Conservation (phyloP, 2,113 vertebrate species). For the Ariopsis seemanni region DNA sequence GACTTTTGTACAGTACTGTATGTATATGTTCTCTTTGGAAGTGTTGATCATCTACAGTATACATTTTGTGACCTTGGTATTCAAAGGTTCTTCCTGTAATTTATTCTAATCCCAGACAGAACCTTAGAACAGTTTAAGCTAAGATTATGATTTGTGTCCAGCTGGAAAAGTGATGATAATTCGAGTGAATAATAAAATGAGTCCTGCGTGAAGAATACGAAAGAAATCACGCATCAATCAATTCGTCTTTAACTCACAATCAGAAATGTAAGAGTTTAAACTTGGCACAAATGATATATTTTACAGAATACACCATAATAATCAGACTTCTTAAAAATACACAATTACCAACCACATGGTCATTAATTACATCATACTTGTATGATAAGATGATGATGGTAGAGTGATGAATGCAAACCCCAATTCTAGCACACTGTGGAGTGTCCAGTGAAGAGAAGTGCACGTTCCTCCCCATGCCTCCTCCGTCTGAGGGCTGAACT, state of each 20-base stretch:
- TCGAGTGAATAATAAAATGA: background rate
- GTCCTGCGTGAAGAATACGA: background rate
- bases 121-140: background rate
- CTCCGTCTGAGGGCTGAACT: constrained; percentile 34
- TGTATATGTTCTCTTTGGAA: background rate
- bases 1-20: too few species aligned
- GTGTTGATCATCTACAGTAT: background rate
- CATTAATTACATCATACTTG: background rate
- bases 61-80: background rate
- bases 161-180: background rate
- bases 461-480: constrained; percentile 32
- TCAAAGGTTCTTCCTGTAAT: background rate
- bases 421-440: constrained; percentile 17
- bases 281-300: too few species aligned
- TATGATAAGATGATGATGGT: background rate
- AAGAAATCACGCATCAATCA: background rate
- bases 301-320: background rate
- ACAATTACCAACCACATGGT: background rate
- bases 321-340: background rate
- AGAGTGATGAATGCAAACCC: constrained; percentile 7
- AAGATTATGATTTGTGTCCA: background rate
- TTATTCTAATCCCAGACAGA: background rate
- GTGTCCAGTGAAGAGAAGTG: constrained; percentile 31
- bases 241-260: background rate
- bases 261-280: too few species aligned